Conservation (phyloP, 2,797 vertebrate species). For the Allobates femoralis region DNA sequence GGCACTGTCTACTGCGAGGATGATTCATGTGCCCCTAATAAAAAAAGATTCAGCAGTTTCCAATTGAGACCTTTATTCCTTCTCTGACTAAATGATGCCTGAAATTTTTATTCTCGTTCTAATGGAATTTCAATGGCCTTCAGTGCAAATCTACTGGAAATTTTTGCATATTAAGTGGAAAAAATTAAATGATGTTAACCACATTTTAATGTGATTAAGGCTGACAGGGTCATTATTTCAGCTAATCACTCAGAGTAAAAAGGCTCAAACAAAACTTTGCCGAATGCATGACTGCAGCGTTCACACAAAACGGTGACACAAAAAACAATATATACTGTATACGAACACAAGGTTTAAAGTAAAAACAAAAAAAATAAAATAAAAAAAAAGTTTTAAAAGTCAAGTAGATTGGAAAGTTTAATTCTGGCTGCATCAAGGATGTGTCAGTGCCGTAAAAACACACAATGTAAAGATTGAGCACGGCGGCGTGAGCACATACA, state of each 20-base stretch:
- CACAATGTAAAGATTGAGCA: not conserved
- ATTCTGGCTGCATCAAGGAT: constrained; percentile 7
- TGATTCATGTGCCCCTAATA: constrained; percentile 90
- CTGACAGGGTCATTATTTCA: constrained; percentile 99
- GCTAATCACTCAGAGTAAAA: constrained; percentile 99
- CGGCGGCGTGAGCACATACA: not conserved
- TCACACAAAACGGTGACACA: constrained; percentile 60
- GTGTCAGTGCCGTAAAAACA: not conserved
- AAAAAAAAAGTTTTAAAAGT: not conserved
- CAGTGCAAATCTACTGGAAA: constrained; percentile 99
- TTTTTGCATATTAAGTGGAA: constrained; percentile 99
- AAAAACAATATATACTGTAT: not conserved
- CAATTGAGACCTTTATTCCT: constrained; percentile 88
- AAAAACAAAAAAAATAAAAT: not conserved
- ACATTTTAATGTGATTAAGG: constrained; percentile 99
- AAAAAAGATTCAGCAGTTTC: constrained; percentile 98
- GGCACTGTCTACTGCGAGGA: constrained; percentile 74
- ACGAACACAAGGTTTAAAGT: not conserved
- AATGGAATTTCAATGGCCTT: constrained; percentile 99
- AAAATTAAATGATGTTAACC: constrained; percentile 99
- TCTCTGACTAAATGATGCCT: constrained; percentile 99
- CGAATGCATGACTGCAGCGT: constrained; percentile 76
- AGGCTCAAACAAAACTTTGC: constrained; percentile 90
- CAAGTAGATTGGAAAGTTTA: not conserved
- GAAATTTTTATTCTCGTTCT: constrained; percentile 99